These are phyloP conservation scores for Anolis carolinensis DNA, from an alignment of 2,113 vertebrate genomes.

Conservation along the genomic window DNA sequence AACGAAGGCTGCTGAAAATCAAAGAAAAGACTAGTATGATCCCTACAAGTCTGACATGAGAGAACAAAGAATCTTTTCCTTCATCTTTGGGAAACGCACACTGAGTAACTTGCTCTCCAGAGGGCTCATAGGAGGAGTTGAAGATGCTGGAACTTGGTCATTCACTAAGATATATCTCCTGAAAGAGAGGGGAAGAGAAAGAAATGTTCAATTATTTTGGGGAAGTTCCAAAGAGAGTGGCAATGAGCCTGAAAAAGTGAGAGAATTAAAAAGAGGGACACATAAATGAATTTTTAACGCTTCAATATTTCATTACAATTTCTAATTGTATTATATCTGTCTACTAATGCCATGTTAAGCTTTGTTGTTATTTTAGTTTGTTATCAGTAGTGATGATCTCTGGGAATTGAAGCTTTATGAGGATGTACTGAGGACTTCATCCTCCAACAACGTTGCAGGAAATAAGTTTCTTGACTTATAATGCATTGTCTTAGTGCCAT, in stretches of 20 bases:
- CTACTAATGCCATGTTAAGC: neutral
- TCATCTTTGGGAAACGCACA: slow-evolving; percentile 30
- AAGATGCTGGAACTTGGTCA: neutral
- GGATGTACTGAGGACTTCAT: neutral
- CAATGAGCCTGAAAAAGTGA: neutral
- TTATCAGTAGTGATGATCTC: neutral
- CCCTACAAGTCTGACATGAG: neutral
- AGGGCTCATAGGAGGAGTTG: neutral
- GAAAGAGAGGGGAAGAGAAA: neutral
- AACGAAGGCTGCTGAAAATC: neutral
- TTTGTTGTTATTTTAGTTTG: no score
- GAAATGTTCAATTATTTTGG: neutral
- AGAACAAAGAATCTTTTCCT: slow-evolving; percentile 5
- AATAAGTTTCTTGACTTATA: neutral
- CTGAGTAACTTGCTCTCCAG: slow-evolving; percentile 55
- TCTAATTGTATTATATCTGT: neutral
- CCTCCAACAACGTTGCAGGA: neutral
- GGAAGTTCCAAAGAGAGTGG: neutral
- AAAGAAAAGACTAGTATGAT: neutral
- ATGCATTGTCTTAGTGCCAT: neutral
- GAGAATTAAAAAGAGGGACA: neutral
- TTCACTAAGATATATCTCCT: slow-evolving; percentile 33
- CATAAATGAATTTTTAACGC: neutral
- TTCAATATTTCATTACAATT: neutral
- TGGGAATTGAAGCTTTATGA: neutral